phyloP scores from a whole-genome alignment of 2,113 vertebrate genomes.

The Syngnathoides biaculeatus region DNA sequence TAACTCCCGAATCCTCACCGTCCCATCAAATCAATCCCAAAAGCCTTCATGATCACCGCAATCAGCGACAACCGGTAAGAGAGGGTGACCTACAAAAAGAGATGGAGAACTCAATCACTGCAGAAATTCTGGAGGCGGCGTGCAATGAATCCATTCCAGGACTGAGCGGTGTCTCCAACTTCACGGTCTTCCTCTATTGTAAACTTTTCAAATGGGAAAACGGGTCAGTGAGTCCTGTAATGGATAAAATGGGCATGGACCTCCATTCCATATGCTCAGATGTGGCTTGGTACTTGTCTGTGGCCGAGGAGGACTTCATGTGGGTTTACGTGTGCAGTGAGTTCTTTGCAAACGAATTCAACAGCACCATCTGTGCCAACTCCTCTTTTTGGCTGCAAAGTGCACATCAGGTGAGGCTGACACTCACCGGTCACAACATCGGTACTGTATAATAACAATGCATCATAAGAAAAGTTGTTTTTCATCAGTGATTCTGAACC shows the following conservation, averaged over 20 bases:
- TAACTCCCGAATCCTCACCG: slow-evolving; percentile 17
- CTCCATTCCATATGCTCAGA: slow-evolving; percentile 76
- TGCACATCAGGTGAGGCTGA: slow-evolving; percentile 66
- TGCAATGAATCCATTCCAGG: slow-evolving; percentile 77
- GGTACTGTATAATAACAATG: background rate
- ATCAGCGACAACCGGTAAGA: slow-evolving; percentile 18
- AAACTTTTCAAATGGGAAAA: slow-evolving; percentile 73
- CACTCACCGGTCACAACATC: background rate
- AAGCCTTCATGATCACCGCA: slow-evolving; percentile 7
- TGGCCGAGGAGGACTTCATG: slow-evolving; percentile 76
- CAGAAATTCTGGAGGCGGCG: slow-evolving; percentile 78
- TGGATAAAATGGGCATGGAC: slow-evolving; percentile 61
- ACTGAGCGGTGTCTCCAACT: slow-evolving; percentile 81
- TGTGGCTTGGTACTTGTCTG: slow-evolving; percentile 81
- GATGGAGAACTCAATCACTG: slow-evolving; percentile 33
- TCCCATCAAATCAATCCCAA: slow-evolving; percentile 25
- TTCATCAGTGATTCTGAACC: too few species aligned
- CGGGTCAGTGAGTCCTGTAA: slow-evolving; percentile 49
- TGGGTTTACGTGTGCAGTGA: slow-evolving; percentile 84
- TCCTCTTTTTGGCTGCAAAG: slow-evolving; percentile 76
- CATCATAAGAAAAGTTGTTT: too few species aligned
- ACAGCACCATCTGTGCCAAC: slow-evolving; percentile 80
- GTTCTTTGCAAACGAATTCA: slow-evolving; percentile 80
- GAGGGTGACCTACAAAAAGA: slow-evolving; percentile 21
- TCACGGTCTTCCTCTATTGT: slow-evolving; percentile 84